Percentiles rank a stretch among this genome's conserved stretches.
Evolutionary conservation across 1,140 invertebrate species (phyloP).

Genomic region (Phthorimaea operculella): DNA sequence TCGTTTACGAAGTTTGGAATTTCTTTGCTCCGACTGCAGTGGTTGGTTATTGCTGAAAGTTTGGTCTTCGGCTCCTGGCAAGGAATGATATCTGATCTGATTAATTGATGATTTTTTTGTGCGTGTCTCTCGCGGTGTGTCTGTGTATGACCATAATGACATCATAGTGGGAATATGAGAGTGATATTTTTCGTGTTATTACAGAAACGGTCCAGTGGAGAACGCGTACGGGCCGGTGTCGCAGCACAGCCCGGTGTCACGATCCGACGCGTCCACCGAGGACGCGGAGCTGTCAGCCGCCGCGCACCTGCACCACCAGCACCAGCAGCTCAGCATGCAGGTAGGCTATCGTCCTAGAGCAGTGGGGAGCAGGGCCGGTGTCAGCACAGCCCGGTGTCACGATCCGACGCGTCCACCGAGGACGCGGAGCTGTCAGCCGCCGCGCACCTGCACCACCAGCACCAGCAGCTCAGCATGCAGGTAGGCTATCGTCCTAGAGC

Average conservation of each 20-base stretch:
- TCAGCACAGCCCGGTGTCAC: conserved; percentile 58
- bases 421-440: conserved; percentile 61
- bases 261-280: conserved; percentile 61
- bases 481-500: conserved; percentile 31
- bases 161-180: no score
- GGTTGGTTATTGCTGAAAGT: no score
- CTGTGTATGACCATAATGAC: neutral
- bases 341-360: conserved; percentile 31
- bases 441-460: conserved; percentile 58
- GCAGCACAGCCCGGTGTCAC: conserved; percentile 61
- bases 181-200: conserved; percentile 23
- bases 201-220: conserved; percentile 59
- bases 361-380: conserved; percentile 52
- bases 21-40: no score
- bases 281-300: conserved; percentile 61
- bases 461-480: conserved; percentile 62
- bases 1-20: no score
- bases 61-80: no score
- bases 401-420: conserved; percentile 61
- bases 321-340: conserved; percentile 62
- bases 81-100: no score
- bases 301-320: conserved; percentile 58
- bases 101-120: no score
- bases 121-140: no score
- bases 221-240: conserved; percentile 51